Conservation (phyloP, 2,797 vertebrate genomes). For the Gallinago nigripennis region DNA sequence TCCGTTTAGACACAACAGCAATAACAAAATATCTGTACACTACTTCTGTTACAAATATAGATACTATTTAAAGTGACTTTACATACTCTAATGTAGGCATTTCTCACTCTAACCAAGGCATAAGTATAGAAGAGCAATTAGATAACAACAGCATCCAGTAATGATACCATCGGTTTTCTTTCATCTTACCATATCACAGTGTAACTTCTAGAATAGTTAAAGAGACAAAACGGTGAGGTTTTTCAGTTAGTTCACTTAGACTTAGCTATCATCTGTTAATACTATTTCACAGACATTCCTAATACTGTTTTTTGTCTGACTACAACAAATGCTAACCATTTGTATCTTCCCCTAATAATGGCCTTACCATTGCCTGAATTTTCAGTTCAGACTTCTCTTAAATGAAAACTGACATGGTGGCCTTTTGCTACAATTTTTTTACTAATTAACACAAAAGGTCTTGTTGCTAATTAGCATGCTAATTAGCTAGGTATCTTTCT, state of each 20-base stretch:
- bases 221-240: neutral
- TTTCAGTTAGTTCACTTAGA: slow-evolving; percentile 46
- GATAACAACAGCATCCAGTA: slow-evolving; percentile 62
- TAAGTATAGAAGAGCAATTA: slow-evolving; percentile 59
- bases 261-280: slow-evolving; percentile 51
- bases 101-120: slow-evolving; percentile 62
- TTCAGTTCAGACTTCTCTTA: neutral
- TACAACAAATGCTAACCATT: slow-evolving; percentile 42
- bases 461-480: neutral
- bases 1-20: slow-evolving; percentile 59
- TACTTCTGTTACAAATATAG: slow-evolving; percentile 78
- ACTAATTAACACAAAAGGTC: neutral
- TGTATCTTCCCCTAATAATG: neutral
- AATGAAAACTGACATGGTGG: neutral
- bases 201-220: slow-evolving; percentile 51
- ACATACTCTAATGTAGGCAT: slow-evolving; percentile 16
- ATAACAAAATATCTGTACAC: slow-evolving; percentile 79
- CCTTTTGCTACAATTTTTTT: neutral
- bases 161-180: slow-evolving; percentile 43
- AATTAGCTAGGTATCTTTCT: neutral
- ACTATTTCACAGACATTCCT: slow-evolving; percentile 28
- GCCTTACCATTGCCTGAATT: neutral
- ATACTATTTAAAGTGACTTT: slow-evolving; percentile 73
- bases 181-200: slow-evolving; percentile 52
- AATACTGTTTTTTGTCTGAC: slow-evolving; percentile 46